Percentiles rank a stretch among this genome's conserved stretches.
phyloP scores from a whole-genome alignment of 2,113 vertebrate genomes.

The Daubentonia madagascariensis region DNA sequence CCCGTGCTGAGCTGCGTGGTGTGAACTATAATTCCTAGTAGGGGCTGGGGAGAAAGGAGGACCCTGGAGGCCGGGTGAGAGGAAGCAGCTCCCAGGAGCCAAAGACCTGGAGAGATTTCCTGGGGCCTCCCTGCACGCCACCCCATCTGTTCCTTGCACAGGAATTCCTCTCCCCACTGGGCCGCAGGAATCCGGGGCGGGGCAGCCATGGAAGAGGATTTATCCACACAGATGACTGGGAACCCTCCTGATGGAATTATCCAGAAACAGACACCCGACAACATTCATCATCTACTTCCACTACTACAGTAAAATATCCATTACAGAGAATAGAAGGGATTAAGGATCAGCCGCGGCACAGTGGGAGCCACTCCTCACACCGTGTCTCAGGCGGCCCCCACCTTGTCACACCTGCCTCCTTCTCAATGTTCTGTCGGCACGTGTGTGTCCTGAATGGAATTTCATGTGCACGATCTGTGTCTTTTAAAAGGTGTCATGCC shows the following conservation, averaged over 20 bases:
- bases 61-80: accelerated
- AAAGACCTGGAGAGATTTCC: background rate
- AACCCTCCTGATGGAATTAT: background rate
- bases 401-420: background rate
- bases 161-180: background rate
- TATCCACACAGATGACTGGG: background rate
- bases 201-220: background rate
- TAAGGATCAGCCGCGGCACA: background rate
- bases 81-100: background rate
- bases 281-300: background rate
- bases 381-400: background rate
- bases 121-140: accelerated
- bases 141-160: background rate
- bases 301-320: no score
- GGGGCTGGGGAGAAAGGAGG: background rate
- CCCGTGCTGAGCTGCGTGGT: accelerated
- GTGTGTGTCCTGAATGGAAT: accelerated
- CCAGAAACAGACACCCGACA: background rate
- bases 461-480: accelerated
- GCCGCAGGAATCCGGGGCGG: accelerated
- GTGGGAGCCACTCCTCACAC: background rate
- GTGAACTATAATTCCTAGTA: accelerated
- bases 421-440: background rate
- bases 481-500: background rate
- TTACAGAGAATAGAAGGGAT: background rate